phyloP scores from a whole-genome alignment of 2,888 invertebrate genomes.

The Drosophila engyochracea region DNA sequence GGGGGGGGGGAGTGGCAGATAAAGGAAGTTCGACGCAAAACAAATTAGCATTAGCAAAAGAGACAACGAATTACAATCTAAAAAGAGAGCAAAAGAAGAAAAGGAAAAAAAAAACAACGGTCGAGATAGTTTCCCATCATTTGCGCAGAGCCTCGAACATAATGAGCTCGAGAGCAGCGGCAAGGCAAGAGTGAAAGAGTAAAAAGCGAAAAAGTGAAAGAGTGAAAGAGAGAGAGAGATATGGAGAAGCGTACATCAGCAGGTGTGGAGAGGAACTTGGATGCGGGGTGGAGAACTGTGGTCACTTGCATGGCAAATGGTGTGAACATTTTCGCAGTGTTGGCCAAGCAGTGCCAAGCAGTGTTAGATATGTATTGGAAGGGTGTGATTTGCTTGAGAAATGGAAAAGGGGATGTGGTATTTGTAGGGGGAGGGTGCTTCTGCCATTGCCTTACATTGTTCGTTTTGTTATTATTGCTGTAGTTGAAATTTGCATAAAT shows the following conservation, averaged over 20 bases:
- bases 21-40: conserved; percentile 60
- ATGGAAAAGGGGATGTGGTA: not conserved
- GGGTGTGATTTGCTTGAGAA: not conserved
- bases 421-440: not conserved
- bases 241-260: not conserved
- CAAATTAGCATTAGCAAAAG: conserved; percentile 70
- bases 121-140: conserved; percentile 76
- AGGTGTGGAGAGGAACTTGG: conserved; percentile 18
- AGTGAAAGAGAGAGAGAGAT: not conserved
- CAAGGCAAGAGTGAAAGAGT: conserved; percentile 1
- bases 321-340: conserved; percentile 61
- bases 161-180: conserved; percentile 61
- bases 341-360: conserved; percentile 24
- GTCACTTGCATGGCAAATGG: conserved; percentile 75
- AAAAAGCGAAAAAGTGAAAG: not conserved
- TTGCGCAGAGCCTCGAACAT: conserved; percentile 61
- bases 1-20: not conserved
- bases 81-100: conserved; percentile 48
- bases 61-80: conserved; percentile 27
- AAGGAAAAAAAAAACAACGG: conserved; percentile 11
- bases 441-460: conserved; percentile 47
- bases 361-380: not conserved
- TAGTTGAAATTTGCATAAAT: conserved; percentile 72
- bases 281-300: conserved; percentile 42
- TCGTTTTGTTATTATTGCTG: conserved; percentile 55